A percentile compares a stretch with the other conserved stretches of the same genome.
These are phyloP conservation scores for Harpalus rubripes DNA, from an alignment of 2,888 invertebrate genomes.

Conservation along the genomic window DNA sequence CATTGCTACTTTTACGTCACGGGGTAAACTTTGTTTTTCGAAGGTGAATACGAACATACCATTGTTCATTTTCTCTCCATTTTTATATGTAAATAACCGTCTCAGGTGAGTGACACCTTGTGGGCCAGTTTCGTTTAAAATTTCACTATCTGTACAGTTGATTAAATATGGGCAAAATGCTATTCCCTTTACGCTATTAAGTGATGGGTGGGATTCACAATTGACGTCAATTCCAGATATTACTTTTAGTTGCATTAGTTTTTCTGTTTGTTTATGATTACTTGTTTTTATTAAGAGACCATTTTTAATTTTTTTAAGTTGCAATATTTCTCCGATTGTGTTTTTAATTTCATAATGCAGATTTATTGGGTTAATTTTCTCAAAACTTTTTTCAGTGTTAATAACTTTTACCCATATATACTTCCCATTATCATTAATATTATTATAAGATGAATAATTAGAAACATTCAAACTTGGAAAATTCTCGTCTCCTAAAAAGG, in stretches of 20 bases:
- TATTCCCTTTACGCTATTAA: not conserved
- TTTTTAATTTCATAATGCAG: not conserved
- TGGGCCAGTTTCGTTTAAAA: not conserved
- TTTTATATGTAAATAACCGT: not conserved
- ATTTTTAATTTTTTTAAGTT: not conserved
- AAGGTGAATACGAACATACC: not conserved
- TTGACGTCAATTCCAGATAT: not conserved
- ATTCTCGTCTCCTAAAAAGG: not conserved
- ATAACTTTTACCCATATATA: not conserved
- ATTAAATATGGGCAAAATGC: not conserved
- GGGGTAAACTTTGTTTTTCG: not conserved
- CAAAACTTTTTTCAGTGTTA: not conserved
- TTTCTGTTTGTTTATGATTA: not conserved
- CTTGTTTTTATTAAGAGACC: not conserved
- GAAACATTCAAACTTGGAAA: not conserved
- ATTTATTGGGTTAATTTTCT: not conserved
- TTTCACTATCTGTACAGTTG: not conserved
- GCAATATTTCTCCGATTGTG: not conserved
- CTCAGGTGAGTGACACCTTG: not conserved
- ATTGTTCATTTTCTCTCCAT: not conserved
- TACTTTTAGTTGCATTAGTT: not conserved
- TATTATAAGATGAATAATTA: not conserved
- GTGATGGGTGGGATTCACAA: not conserved
- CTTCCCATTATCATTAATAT: not conserved
- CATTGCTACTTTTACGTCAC: conserved; percentile 5